phyloP scores from a whole-genome alignment of 2,113 vertebrate genomes.

The Potamarius usumacintae region DNA sequence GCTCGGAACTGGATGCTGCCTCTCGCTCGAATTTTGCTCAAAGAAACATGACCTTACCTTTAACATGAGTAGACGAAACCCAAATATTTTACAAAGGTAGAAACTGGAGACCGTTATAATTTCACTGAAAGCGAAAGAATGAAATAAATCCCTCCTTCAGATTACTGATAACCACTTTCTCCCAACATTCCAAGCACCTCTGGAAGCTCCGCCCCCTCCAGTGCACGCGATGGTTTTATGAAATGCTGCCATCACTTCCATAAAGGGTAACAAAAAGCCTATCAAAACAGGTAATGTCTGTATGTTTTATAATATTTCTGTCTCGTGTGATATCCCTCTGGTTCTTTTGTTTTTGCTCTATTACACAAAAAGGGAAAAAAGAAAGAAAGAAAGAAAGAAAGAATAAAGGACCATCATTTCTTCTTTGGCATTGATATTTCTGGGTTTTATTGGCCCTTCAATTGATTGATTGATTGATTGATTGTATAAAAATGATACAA shows the following conservation, averaged over 20 bases:
- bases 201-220: constrained; percentile 36
- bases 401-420: too few species aligned
- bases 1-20: background rate
- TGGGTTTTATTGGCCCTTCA: too few species aligned
- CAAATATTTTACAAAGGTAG: background rate
- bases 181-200: constrained; percentile 14
- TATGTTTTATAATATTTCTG: too few species aligned
- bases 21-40: background rate
- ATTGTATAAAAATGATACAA: too few species aligned
- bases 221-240: constrained; percentile 34
- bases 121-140: background rate
- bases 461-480: too few species aligned
- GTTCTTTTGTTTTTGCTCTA: too few species aligned
- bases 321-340: too few species aligned
- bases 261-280: background rate
- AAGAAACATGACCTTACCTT: background rate
- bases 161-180: background rate
- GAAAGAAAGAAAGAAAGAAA: too few species aligned
- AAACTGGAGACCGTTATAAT: background rate
- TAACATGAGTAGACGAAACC: background rate
- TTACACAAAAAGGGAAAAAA: too few species aligned
- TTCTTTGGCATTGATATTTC: too few species aligned
- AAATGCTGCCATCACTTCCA: background rate
- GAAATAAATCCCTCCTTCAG: background rate
- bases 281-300: too few species aligned